Base-by-base conservation (phyloP, 2,113 vertebrate genomes). In the Phrynosoma platyrhinos region DNA sequence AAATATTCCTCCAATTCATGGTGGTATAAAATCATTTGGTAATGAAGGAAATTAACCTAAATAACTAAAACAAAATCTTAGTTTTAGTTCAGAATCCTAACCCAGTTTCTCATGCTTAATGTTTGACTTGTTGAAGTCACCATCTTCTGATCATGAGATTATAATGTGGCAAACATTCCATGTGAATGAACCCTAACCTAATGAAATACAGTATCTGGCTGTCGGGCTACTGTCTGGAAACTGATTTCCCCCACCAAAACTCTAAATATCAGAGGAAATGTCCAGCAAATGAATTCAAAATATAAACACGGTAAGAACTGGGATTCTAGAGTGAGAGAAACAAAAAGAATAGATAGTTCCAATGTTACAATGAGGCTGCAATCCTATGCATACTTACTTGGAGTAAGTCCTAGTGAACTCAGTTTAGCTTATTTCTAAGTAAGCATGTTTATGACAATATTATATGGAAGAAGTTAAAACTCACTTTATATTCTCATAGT, bases 131-230 rank as follows among this genome's bases (percentile, higher is more conserved):
- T 40, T 52, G 40, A 76, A 25, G 3, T 76, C 78, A 74, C 40
- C 30, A 58, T 36, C n/a, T 23, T 1, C 10, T 36, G 20, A 55
- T 84, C 58, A 55, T 52, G 42, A 64, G 66, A 72, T 72, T 80
- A 32, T 4, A 5, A 53, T 83, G 30, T 8, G 42, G 13, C 58
- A 5, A 83, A 76, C 9, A 7, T 75, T 53, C 21, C 79, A 42
- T 85, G 25, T 68, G n/a, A 77, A 76, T 76, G 12, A 82, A 52
- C 42, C n/a, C n/a, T 83, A 77, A 83, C 52, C n/a, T 53, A 13
- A 62, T 83, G 20, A 77, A 88, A 52, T 86, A 6, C 13, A 83
- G 27, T 53, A 20, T 69, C 42, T n/a, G 18, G 27, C 64, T 10
- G 14, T 40, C 64, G 23, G 23, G 79, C 9, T n/a, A 62, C 32